Evolutionary conservation across 2,888 invertebrate genomes (phyloP).

Genomic region (Orchesella flavescens): DNA sequence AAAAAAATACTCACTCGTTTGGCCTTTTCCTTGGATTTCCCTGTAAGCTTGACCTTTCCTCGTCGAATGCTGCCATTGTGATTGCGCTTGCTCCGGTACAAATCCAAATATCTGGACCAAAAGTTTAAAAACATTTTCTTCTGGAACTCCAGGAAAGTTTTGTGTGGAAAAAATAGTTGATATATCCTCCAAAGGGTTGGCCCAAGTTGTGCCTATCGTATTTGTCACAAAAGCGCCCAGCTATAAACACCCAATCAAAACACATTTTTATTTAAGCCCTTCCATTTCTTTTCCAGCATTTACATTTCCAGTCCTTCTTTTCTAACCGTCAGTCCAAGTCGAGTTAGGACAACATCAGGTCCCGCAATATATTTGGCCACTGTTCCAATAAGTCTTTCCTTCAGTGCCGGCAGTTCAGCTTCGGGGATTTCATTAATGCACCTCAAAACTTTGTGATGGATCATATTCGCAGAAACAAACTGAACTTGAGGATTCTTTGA

Average conservation of each 20-base stretch:
- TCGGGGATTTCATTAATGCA: constrained; percentile 69
- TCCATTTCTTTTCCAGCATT: too few relatives aligned
- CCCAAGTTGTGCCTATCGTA: constrained; percentile 70
- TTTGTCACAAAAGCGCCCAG: constrained; percentile 70
- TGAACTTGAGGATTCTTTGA: constrained; percentile 68
- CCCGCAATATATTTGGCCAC: constrained; percentile 69
- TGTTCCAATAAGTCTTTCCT: constrained; percentile 67
- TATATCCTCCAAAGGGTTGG: constrained; percentile 69
- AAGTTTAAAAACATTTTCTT: constrained; percentile 66
- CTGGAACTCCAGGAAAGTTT: constrained; percentile 70
- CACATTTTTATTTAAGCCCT: not conserved
- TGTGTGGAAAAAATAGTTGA: constrained; percentile 68
- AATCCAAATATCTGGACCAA: constrained; percentile 70
- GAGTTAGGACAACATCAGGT: constrained; percentile 68
- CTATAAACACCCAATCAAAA: constrained; percentile 48
- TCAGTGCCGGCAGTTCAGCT: constrained; percentile 64
- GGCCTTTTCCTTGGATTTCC: constrained; percentile 69
- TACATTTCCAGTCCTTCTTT: too few relatives aligned
- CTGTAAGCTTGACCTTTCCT: constrained; percentile 66
- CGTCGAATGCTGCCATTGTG: constrained; percentile 67
- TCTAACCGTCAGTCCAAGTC: constrained; percentile 69
- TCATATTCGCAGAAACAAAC: constrained; percentile 70
- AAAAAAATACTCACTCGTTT: constrained; percentile 62
- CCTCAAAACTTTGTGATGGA: constrained; percentile 69
- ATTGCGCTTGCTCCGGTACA: constrained; percentile 70